Evolutionary conservation across 2,888 invertebrate species (phyloP).

Genomic region (Sacculina carcini): DNA sequence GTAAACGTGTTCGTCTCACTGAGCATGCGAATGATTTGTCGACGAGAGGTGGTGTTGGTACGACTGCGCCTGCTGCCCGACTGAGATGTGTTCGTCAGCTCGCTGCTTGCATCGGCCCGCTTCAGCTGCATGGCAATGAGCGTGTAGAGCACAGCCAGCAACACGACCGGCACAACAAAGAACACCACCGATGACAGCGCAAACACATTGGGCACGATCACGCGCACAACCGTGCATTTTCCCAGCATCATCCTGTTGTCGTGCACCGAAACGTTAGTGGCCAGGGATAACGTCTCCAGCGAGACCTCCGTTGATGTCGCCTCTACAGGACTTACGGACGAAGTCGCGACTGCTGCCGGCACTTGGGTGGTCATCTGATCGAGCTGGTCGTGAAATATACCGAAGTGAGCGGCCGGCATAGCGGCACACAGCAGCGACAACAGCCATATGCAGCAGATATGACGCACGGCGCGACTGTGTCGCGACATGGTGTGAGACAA

Average conservation of each 20-base stretch:
- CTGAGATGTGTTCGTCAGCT: slow-evolving; percentile 4
- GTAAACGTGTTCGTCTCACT: too few species aligned
- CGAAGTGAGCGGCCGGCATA: slow-evolving; percentile 59
- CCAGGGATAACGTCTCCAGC: slow-evolving; percentile 10
- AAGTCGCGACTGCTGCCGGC: slow-evolving; percentile 4
- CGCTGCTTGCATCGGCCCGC: slow-evolving; percentile 2
- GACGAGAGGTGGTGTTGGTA: slow-evolving; percentile 15
- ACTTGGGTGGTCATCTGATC: slow-evolving; percentile 2
- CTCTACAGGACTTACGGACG: not conserved
- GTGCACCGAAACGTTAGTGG: slow-evolving; percentile 10
- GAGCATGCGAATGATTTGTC: slow-evolving; percentile 20
- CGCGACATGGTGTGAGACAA: slow-evolving; percentile 57
- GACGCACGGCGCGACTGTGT: slow-evolving; percentile 48
- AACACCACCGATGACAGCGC: slow-evolving; percentile 47
- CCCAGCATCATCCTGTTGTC: slow-evolving; percentile 22
- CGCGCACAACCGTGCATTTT: slow-evolving; percentile 32
- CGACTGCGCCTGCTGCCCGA: slow-evolving; percentile 7
- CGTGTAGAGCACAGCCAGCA: slow-evolving; percentile 47
- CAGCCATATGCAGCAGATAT: slow-evolving; percentile 53
- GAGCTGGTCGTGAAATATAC: slow-evolving; percentile 27
- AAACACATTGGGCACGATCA: slow-evolving; percentile 38
- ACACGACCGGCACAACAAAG: slow-evolving; percentile 61
- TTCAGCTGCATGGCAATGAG: slow-evolving; percentile 12
- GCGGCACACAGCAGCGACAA: slow-evolving; percentile 34
- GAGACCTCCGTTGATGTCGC: slow-evolving; percentile 15